Base-by-base conservation (phyloP, 1,140 invertebrate species). In the Musca vetustissima region DNA sequence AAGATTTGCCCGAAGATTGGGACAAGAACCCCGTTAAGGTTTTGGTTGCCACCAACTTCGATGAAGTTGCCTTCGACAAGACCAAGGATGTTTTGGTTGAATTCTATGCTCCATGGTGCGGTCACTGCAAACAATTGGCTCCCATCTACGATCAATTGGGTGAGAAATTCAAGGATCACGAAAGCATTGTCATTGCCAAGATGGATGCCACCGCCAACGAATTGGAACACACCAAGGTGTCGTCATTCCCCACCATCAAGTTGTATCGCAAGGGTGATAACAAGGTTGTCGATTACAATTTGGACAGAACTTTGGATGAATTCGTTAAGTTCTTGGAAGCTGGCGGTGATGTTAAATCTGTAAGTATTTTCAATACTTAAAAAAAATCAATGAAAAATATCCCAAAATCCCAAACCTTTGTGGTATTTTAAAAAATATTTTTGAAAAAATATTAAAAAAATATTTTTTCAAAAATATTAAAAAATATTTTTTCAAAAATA, bases 171-270 rank as follows among this genome's bases (percentile, higher is more conserved):
- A 91, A 93, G 80, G 91, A 94, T 73, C 89, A 89, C 73, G 88
- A 91, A 49, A 89, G 90, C 70, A 87, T 99, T 72, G 87, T 99
- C 14, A 93, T 99, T 81, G 97, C 97, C 72, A 99, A 99, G 86
- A 98, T 99, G 88, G 98, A 99, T 84, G 90, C 97, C 59, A 99
- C 97, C 67, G 92, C 90, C 78, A 99, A 99, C 84, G 98, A 99
- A 86, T 84, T 99, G 68, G 95, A 97, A 76, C 93, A 95, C 85
- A 91, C 94, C 43, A 98, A 97, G 86, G 91, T 99, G 79, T 90
- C 90, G 68, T 96, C 91, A 71, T 99, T 97, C 91, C 98, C 98
- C 47, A 99, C 98, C 28, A 90, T 99, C 79, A 98, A 95, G 81
- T 88, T 97, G 72, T 99, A 95, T 88, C 92, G 93, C 72, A 97